Conservation (phyloP, 23 tunicate species). For the Clavelina lepadiformis region DNA sequence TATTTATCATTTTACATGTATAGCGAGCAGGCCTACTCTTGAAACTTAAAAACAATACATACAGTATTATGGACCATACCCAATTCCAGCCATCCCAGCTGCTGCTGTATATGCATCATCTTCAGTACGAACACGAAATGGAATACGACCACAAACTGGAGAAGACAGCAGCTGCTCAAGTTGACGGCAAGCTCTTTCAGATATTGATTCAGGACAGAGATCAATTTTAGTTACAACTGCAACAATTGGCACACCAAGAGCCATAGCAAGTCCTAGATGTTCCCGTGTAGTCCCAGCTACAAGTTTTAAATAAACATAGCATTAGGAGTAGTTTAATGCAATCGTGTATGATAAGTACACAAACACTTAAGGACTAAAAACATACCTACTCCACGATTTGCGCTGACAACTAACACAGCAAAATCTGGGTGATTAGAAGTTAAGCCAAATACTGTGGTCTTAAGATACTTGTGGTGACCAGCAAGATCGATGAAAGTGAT, state of each 20-base stretch:
- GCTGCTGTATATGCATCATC: conserved; percentile 92
- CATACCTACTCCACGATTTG: conserved; percentile 91
- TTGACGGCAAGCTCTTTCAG: conserved; percentile 68
- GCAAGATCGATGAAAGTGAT: conserved; percentile 95
- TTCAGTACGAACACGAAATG: conserved; percentile 78
- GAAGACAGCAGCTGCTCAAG: conserved; percentile 83
- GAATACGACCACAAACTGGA: conserved; percentile 76
- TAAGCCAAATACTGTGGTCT: conserved; percentile 96
- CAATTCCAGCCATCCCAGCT: conserved; percentile 56
- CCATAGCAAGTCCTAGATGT: conserved; percentile 90
- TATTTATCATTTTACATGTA: too few species aligned
- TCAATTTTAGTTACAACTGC: conserved; percentile 96
- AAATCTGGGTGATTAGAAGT: conserved; percentile 92
- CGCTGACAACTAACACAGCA: conserved; percentile 92
- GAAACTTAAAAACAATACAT: background rate
- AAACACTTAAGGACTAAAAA: background rate
- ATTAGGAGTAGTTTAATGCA: background rate
- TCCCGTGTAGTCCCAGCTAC: conserved; percentile 86
- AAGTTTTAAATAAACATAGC: background rate
- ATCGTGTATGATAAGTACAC: background rate
- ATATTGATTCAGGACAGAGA: conserved; percentile 47
- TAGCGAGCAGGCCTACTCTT: too few species aligned
- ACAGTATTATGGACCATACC: conserved; percentile 18
- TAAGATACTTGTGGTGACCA: conserved; percentile 95
- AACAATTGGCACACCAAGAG: conserved; percentile 81